Evolutionary conservation across 2,113 vertebrate species (phyloP), one percentile per base, ranked within the genome.

Genomic region (Urocitellus parryii): DNA sequence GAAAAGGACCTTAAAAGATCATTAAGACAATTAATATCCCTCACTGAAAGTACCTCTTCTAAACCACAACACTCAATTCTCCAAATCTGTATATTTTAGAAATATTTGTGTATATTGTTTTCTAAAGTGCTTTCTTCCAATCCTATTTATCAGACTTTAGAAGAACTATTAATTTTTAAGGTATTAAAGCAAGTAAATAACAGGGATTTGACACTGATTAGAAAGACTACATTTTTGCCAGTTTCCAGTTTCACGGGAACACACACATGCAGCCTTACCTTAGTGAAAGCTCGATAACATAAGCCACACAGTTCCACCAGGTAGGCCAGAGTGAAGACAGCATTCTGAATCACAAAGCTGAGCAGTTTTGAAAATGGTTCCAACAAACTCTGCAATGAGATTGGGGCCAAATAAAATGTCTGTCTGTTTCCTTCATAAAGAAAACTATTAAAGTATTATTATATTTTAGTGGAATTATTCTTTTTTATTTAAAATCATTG

Each of bases 341-440:
- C 99, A 88, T 99, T 99, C 99, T 99, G 99, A 98, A 99, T 99
- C 32, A 99, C 99, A 97, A 99, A 99, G 97, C 99, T 99, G 89
- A 99, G 98, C 68, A 99, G 98, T 96, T 99, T 99, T 96, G 99
- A 99, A 98, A 99, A 99, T 20, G 99, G 99, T 95, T 99, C 99
- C 98, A 99, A 98, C 96, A 99, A 99, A 98, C 99, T 99, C 99
- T 99, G 98, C 39, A 98, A 98, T 76, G 72, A 97, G 58, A 98
- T 73, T 95, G n/a, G 68, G 78, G 88, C 42, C 95, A 94, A 91
- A 65, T 73, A 81, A 96, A 97, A 97, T 97, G 61, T 98, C 20
- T 74, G 95, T 90, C 45, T 96, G 37, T 0, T 80, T 96, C 67
- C 65, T 72, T 96, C 84, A 91, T 70, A 98, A 97, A 89, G 12